phyloP scores from a whole-genome alignment of 2,797 vertebrate species.

The Lemur catta region DNA sequence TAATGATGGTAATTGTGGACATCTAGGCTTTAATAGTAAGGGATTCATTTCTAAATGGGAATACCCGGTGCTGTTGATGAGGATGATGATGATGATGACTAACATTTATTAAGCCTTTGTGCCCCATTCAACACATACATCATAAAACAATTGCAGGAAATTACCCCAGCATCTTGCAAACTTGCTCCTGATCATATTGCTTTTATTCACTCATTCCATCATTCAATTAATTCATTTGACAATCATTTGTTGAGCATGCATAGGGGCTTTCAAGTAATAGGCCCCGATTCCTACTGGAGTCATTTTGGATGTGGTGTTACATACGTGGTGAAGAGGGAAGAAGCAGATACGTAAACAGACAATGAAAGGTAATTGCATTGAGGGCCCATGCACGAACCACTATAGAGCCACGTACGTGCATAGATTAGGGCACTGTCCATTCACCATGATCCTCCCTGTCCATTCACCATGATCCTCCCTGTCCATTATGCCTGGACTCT shows the following conservation, averaged over 20 bases:
- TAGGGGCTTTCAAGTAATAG: neutral
- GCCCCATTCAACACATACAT: neutral
- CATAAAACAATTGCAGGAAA: neutral
- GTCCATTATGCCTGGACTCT: neutral
- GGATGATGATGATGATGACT: neutral
- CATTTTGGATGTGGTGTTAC: neutral
- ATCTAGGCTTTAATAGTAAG: neutral
- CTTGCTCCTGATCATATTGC: neutral
- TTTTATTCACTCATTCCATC: neutral
- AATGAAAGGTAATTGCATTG: neutral
- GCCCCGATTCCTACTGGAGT: neutral
- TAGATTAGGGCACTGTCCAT: rapidly evolving
- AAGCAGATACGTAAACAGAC: neutral
- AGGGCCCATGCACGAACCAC: neutral
- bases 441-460: neutral
- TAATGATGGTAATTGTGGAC: neutral
- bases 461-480: neutral
- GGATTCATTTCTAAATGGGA: constrained; percentile 40
- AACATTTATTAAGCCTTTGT: constrained; percentile 27
- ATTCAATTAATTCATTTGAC: neutral
- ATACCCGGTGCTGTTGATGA: neutral
- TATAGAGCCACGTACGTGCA: rapidly evolving
- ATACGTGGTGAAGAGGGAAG: neutral
- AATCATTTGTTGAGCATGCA: neutral
- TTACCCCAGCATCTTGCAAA: neutral